phyloP scores from a whole-genome alignment of 2,113 vertebrate genomes.

The Tautogolabrus adspersus region DNA sequence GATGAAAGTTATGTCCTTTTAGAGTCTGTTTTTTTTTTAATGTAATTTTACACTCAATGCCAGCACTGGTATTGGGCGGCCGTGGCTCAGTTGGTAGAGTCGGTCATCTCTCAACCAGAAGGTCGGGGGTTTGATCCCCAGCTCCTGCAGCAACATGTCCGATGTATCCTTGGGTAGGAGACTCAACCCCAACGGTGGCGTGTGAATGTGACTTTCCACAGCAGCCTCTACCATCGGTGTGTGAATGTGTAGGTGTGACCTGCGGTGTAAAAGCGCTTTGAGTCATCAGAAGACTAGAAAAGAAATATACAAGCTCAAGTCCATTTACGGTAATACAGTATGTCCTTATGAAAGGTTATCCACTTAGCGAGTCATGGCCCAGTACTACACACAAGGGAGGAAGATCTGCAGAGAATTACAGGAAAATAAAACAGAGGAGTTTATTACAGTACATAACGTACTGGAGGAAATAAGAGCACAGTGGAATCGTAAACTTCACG shows the following conservation, averaged over 20 bases:
- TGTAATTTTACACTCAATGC: constrained; percentile 19
- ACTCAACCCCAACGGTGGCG: no score
- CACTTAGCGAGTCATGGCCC: constrained; percentile 31
- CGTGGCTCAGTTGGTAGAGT: no score
- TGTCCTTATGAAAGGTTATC: constrained; percentile 42
- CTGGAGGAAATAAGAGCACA: background rate
- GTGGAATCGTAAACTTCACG: background rate
- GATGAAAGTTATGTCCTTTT: constrained; percentile 6
- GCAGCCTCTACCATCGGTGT: no score
- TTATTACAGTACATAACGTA: background rate
- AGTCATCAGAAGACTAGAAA: no score
- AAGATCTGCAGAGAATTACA: background rate
- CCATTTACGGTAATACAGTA: background rate
- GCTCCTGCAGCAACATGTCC: no score
- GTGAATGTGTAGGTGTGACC: no score
- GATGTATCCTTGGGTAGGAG: no score
- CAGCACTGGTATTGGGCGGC: background rate
- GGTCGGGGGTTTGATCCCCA: no score
- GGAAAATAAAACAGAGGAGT: constrained; percentile 11
- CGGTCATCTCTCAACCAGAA: no score
- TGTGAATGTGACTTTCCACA: no score
- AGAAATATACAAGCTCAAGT: no score
- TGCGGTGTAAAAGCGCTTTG: no score
- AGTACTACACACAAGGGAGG: constrained; percentile 11
- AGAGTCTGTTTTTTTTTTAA: constrained; percentile 22